Percentiles rank a stretch among this genome's conserved stretches.
phyloP scores from a whole-genome alignment of 2,797 vertebrate species.

The Falco columbarius region DNA sequence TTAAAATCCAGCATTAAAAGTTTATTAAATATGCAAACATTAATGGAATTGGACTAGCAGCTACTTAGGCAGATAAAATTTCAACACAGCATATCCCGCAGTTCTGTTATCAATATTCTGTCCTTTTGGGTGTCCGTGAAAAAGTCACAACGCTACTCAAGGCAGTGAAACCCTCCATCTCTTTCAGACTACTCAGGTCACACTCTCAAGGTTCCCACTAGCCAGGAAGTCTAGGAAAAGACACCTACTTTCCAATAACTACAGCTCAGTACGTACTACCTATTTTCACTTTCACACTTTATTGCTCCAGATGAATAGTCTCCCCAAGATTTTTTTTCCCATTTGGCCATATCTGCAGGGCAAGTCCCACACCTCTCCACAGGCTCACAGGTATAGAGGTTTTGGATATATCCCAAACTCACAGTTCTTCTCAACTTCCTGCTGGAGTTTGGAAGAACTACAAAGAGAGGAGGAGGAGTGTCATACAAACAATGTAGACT shows the following conservation, averaged over 20 bases:
- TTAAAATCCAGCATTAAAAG: conserved; percentile 40
- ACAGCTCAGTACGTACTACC: not conserved
- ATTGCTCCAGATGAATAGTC: not conserved
- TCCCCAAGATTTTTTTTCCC: not conserved
- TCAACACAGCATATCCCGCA: not conserved
- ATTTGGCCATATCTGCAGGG: not conserved
- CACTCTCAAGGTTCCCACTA: not conserved
- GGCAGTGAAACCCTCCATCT: not conserved
- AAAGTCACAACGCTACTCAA: not conserved
- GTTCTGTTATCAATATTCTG: not conserved
- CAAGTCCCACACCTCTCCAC: not conserved
- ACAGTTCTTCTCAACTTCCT: not conserved
- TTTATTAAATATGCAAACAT: conserved; percentile 55
- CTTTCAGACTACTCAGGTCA: not conserved
- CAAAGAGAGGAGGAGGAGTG: not conserved
- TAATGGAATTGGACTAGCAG: conserved; percentile 37
- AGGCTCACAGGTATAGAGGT: not conserved
- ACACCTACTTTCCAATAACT: not conserved
- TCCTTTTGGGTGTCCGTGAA: not conserved
- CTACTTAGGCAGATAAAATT: conserved; percentile 40
- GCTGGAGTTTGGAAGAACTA: not conserved
- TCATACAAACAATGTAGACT: not conserved
- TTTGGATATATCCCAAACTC: not conserved
- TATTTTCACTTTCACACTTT: not conserved
- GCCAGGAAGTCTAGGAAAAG: not conserved